These are phyloP conservation scores for Lasioglossum lativentre DNA, from an alignment of 2,888 invertebrate species.

Conservation along the genomic window DNA sequence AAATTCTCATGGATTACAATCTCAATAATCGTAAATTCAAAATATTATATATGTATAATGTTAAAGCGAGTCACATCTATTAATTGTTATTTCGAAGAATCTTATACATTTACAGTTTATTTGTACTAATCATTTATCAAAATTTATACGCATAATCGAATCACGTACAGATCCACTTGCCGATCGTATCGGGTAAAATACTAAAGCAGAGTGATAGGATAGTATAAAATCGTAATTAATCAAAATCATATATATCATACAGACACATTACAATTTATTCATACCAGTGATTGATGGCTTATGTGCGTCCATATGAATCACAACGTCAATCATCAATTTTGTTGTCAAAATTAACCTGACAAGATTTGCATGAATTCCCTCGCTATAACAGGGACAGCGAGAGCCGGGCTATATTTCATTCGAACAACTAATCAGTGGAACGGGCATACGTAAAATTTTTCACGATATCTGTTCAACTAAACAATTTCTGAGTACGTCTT, in stretches of 20 bases:
- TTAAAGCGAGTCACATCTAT: neutral
- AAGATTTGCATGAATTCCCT: neutral
- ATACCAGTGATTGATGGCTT: neutral
- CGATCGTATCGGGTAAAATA: neutral
- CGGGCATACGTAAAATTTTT: neutral
- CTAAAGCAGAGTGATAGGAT: neutral
- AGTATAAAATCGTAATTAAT: neutral
- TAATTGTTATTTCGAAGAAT: neutral
- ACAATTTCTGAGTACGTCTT: neutral
- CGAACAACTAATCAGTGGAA: neutral
- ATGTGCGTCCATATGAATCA: neutral
- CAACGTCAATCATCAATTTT: neutral
- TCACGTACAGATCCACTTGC: neutral
- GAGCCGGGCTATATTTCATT: neutral
- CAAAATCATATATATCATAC: constrained; percentile 7
- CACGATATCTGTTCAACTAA: neutral
- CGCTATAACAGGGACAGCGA: neutral
- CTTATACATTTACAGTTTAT: neutral
- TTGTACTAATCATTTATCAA: neutral
- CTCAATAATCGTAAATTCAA: neutral
- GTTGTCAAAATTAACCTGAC: constrained; percentile 1
- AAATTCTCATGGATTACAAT: neutral
- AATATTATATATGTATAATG: neutral
- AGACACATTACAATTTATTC: neutral
- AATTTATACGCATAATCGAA: neutral